phyloP scores from a whole-genome alignment of 2,113 vertebrate genomes.

The Aptenodytes patagonicus region DNA sequence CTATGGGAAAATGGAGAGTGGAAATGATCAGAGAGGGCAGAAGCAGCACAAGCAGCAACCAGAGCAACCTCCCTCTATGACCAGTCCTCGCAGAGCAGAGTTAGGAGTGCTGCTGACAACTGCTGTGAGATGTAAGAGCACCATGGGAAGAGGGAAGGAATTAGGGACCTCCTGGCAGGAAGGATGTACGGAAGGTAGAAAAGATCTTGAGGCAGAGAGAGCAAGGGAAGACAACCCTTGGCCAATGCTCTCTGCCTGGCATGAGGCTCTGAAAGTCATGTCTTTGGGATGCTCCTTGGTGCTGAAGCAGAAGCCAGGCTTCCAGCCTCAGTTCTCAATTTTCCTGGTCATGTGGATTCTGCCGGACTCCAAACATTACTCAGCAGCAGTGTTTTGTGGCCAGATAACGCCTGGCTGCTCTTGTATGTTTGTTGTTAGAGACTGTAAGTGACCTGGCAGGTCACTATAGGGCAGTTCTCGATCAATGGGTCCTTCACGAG shows the following conservation, averaged over 20 bases:
- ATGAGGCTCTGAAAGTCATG: not conserved
- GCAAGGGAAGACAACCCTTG: not conserved
- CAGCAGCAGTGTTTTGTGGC: not conserved
- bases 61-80: not conserved
- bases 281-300: not conserved
- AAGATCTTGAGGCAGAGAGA: not conserved
- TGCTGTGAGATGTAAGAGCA: not conserved
- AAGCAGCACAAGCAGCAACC: not conserved
- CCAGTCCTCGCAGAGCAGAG: not conserved
- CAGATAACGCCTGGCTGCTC: slow-evolving; percentile 10
- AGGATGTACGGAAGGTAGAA: not conserved
- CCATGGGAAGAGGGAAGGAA: not conserved
- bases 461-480: not conserved
- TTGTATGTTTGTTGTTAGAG: not conserved
- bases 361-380: not conserved
- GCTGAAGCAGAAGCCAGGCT: not conserved
- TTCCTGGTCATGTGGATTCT: not conserved
- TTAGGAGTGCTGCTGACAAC: not conserved
- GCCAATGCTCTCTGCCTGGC: not conserved
- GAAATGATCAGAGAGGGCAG: not conserved
- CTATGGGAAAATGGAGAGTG: not conserved
- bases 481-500: not conserved
- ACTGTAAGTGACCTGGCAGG: not conserved
- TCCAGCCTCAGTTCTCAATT: not conserved
- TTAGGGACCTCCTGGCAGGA: not conserved